Evolutionary conservation across 2,113 vertebrate genomes (phyloP).

Genomic region (Talpa occidentalis): DNA sequence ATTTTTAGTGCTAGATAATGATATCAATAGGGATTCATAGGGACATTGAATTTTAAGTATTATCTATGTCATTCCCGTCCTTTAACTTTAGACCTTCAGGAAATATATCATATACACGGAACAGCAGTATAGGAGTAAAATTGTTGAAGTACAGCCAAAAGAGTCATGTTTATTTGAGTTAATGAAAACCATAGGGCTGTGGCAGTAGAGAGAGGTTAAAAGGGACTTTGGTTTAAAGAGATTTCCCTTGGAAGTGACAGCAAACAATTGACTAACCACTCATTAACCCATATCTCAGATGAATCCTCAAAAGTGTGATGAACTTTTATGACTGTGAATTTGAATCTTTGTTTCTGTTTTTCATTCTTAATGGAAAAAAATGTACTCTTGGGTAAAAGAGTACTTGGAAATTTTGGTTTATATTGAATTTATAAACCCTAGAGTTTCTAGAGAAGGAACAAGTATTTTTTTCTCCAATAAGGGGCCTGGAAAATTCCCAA

Average conservation of each 20-base stretch:
- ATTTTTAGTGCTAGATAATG: neutral
- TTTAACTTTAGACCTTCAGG: conserved; percentile 17
- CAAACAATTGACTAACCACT: neutral
- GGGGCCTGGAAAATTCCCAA: conserved; percentile 44
- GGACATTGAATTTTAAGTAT: neutral
- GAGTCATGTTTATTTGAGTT: neutral
- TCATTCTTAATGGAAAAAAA: neutral
- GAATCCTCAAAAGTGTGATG: neutral
- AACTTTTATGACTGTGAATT: neutral
- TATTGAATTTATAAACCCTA: neutral
- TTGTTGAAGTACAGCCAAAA: neutral
- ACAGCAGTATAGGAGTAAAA: neutral
- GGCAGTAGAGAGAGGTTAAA: neutral
- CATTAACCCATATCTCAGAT: neutral
- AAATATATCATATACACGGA: neutral
- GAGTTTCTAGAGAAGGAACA: conserved; percentile 30
- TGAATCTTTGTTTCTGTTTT: neutral
- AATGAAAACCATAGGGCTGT: neutral
- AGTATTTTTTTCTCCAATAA: conserved; percentile 37
- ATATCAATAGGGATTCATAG: neutral
- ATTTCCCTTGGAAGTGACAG: neutral
- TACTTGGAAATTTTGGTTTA: conserved; percentile 25
- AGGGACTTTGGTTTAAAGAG: neutral
- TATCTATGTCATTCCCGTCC: neutral
- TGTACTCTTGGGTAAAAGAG: neutral